Base-by-base conservation (phyloP, 2,888 invertebrate genomes). In the Rhagonycha lutea region DNA sequence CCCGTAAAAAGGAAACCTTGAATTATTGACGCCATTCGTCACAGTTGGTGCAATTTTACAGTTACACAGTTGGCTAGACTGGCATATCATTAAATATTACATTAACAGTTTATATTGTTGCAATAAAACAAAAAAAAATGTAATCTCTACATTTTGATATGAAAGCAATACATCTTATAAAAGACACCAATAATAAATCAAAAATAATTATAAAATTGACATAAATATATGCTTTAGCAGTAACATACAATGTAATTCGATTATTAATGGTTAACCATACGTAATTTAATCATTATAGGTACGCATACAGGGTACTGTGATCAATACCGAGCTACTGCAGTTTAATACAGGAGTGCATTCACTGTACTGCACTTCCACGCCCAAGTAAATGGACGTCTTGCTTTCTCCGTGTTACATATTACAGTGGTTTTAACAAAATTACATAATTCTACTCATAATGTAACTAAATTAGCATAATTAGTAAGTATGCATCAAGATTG, bases 261-360 rank as follows among this genome's bases (percentile, higher is more conserved):
- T 47, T 47, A 47, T n/a, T 47, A 47, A 47, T 47, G 47, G 47
- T 47, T 47, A 47, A 47, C 47, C 47, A 47, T 47, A 47, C 47
- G 47, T 47, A 47, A 47, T 47, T 47, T 47, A 47, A 47, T 47
- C 47, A 47, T 47, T 47, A 47, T 65, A 65, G 63, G 63, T 65
- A 23, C 63, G 26, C 26, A 23, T 65, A 18, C 23, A 65, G 24
- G 24, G 24, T 68, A 73, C 70, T 76, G 70, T 76, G 76, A 76
- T 76, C 76, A 76, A 76, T 76, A 76, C 73, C 61, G 61, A 68
- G 76, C 73, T 73, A 72, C 71, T 74, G 75, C 75, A 76, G 73
- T 76, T 76, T 76, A 76, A 73, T 62, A 72, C 67, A 32, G 73
- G 60, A 69, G 72, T 76, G 76, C 73, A 47, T 47, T 47, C 47